phyloP scores from a whole-genome alignment of 2,888 invertebrate genomes.

The Mythimna loreyi region DNA sequence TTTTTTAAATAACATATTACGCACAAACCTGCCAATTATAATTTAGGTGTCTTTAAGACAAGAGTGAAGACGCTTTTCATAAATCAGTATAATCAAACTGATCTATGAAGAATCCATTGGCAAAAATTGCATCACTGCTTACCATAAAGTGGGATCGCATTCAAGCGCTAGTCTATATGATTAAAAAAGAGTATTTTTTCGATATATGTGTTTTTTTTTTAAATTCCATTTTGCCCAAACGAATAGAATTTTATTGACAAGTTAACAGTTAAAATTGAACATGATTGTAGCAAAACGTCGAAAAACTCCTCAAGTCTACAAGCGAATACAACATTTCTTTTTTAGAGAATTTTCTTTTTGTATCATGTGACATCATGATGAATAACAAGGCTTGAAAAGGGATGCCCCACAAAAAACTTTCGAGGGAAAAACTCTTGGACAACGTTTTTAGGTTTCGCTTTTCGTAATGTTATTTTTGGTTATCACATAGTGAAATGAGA shows the following conservation, averaged over 20 bases:
- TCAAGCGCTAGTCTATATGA: too few relatives aligned
- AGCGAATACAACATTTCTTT: slow-evolving; percentile 38
- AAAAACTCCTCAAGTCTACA: background rate
- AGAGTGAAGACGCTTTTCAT: too few relatives aligned
- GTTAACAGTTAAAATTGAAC: background rate
- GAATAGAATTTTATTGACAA: background rate
- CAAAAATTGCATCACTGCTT: too few relatives aligned
- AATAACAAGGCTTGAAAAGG: slow-evolving; percentile 66
- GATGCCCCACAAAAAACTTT: slow-evolving; percentile 60
- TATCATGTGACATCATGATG: slow-evolving; percentile 62
- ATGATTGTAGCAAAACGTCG: background rate
- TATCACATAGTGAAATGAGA: slow-evolving; percentile 19
- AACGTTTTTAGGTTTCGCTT: slow-evolving; percentile 41
- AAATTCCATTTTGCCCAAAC: background rate
- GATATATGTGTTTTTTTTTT: background rate
- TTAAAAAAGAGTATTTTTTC: background rate
- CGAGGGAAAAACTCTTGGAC: slow-evolving; percentile 39
- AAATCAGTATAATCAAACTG: too few relatives aligned
- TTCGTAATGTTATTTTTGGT: slow-evolving; percentile 46
- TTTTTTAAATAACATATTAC: too few relatives aligned
- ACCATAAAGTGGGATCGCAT: too few relatives aligned
- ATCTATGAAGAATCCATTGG: too few relatives aligned
- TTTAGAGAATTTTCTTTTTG: slow-evolving; percentile 54
- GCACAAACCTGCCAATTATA: too few relatives aligned
- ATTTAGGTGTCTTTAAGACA: too few relatives aligned